These are phyloP conservation scores for Anisognathus igniventris DNA, from an alignment of 2,797 vertebrate genomes.

Conservation along the genomic window DNA sequence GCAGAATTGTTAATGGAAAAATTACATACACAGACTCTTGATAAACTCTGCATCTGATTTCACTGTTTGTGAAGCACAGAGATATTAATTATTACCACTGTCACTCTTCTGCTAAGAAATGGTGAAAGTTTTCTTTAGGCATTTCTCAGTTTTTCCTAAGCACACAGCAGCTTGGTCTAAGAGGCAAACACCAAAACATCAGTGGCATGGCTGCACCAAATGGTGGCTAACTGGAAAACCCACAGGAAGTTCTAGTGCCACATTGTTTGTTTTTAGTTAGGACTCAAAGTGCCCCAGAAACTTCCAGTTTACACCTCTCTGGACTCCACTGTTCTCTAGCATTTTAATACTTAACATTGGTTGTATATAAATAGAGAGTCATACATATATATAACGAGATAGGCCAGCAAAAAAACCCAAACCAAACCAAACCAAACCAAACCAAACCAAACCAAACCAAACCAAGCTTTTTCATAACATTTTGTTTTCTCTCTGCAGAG, in stretches of 20 bases:
- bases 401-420: background rate
- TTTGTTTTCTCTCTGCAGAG: background rate
- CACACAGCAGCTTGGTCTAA: background rate
- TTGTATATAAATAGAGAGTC: background rate
- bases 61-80: conserved; percentile 48
- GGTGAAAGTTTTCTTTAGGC: background rate
- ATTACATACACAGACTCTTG: conserved; percentile 55
- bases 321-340: background rate
- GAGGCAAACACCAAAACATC: background rate
- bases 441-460: background rate
- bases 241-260: background rate
- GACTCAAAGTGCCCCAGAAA: background rate
- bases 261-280: background rate
- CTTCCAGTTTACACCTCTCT: background rate
- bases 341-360: background rate
- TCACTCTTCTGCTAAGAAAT: background rate
- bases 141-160: background rate
- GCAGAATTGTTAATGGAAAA: conserved; percentile 70
- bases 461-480: background rate
- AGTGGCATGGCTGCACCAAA: background rate
- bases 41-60: conserved; percentile 63
- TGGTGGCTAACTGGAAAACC: background rate
- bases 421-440: background rate
- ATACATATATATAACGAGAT: background rate
- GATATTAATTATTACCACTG: conserved; percentile 36